A percentile compares a stretch with the other conserved stretches of the same genome.
Evolutionary conservation across 2,797 vertebrate genomes (phyloP).

Genomic region (Parauchenoglanis ngamensis): DNA sequence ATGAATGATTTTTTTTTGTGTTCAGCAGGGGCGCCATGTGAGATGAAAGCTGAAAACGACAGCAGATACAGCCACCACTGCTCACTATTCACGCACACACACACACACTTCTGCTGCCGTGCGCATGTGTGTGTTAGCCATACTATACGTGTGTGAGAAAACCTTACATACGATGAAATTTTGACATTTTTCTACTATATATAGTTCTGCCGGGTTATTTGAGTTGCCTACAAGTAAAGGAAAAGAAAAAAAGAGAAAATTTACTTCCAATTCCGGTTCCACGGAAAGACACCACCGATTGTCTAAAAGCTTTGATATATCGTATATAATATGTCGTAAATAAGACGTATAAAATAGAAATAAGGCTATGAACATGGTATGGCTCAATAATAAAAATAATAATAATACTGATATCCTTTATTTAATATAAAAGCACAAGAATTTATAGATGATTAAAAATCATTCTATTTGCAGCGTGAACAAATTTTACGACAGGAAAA

Average conservation of each 20-base stretch:
- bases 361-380: no score
- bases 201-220: background rate
- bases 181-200: background rate
- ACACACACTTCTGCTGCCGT: conserved; percentile 7
- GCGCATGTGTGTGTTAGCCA: conserved; percentile 26
- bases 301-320: background rate
- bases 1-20: conserved; percentile 59
- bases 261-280: background rate
- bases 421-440: no score
- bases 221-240: background rate
- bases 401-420: no score
- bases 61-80: conserved; percentile 53
- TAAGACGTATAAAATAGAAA: no score
- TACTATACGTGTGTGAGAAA: background rate
- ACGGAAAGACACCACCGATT: background rate
- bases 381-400: no score
- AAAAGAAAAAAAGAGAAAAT: background rate
- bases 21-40: conserved; percentile 60
- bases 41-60: conserved; percentile 70
- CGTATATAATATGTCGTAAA: no score
- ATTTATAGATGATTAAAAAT: background rate
- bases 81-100: conserved; percentile 53
- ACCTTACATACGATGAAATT: background rate
- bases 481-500: background rate
- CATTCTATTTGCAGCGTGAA: background rate